phyloP scores from a whole-genome alignment of 2,888 invertebrate species.

The Plemyria rubiginata region DNA sequence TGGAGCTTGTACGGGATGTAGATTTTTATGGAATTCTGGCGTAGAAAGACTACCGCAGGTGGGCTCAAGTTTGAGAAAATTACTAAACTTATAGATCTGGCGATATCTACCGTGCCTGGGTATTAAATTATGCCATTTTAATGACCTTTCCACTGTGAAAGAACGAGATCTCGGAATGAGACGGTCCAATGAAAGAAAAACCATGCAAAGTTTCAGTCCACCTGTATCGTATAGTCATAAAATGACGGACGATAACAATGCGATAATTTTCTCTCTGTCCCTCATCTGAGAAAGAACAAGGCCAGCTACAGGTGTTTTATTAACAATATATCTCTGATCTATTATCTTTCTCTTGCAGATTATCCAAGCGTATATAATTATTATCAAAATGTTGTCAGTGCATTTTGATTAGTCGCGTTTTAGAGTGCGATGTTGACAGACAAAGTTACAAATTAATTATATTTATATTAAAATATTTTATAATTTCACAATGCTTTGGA shows the following conservation, averaged over 20 bases:
- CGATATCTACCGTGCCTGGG: no score
- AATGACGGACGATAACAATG: background rate
- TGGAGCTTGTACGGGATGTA: no score
- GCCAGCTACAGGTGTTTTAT: background rate
- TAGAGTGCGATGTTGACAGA: slow-evolving; percentile 28
- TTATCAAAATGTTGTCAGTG: slow-evolving; percentile 41
- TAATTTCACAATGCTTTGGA: slow-evolving; percentile 18
- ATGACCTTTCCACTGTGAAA: no score
- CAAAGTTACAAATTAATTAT: slow-evolving; percentile 17
- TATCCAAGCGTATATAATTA: slow-evolving; percentile 47
- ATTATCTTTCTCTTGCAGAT: slow-evolving; percentile 43
- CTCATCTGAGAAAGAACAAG: background rate
- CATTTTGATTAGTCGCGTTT: slow-evolving; percentile 40
- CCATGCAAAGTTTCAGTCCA: no score
- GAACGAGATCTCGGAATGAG: background rate
- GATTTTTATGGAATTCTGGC: no score
- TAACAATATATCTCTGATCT: background rate
- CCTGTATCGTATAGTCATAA: background rate
- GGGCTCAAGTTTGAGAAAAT: no score
- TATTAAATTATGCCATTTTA: no score
- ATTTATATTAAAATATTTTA: background rate
- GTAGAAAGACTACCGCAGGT: no score
- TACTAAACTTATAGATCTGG: no score
- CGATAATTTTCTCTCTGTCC: slow-evolving; percentile 1
- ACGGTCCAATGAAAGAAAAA: no score